A percentile compares a stretch with the other conserved stretches of the same genome.
Conservation (phyloP, 2,113 vertebrate genomes). For the Orycteropus afer region DNA sequence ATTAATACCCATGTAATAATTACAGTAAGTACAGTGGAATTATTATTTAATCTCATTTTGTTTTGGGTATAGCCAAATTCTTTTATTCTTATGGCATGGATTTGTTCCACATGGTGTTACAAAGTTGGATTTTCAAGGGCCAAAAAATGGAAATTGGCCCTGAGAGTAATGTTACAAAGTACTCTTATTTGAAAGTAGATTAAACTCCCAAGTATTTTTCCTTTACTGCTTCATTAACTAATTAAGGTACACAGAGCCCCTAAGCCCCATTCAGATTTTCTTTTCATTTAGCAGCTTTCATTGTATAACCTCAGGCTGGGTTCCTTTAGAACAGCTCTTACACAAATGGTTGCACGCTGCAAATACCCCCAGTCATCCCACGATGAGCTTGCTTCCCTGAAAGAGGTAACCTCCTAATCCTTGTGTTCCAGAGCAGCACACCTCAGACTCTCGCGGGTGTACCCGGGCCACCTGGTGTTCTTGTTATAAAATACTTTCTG, state of each 20-base stretch:
- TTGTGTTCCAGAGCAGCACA: neutral
- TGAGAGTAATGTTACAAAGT: neutral
- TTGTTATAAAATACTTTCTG: neutral
- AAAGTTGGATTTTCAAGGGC: conserved; percentile 19
- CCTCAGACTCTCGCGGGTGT: neutral
- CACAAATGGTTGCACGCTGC: neutral
- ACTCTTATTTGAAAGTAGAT: conserved; percentile 45
- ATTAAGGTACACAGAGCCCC: neutral
- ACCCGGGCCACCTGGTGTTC: neutral
- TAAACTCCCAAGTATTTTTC: neutral
- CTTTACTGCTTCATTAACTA: conserved; percentile 52
- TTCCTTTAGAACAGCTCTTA: conserved; percentile 26
- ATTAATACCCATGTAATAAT: conserved; percentile 27
- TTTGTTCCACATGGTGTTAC: neutral
- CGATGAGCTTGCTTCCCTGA: neutral
- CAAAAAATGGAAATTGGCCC: conserved; percentile 33
- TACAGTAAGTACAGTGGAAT: neutral
- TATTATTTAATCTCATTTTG: conserved; percentile 46
- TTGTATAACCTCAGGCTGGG: neutral
- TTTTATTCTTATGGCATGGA: conserved; percentile 2
- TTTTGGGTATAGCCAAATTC: conserved; percentile 30
- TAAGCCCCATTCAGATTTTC: neutral
- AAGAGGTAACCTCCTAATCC: neutral
- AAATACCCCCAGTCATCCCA: neutral
- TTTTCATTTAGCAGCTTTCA: neutral